Conservation (phyloP, 2,113 vertebrate species). For the Setophaga petechia region DNA sequence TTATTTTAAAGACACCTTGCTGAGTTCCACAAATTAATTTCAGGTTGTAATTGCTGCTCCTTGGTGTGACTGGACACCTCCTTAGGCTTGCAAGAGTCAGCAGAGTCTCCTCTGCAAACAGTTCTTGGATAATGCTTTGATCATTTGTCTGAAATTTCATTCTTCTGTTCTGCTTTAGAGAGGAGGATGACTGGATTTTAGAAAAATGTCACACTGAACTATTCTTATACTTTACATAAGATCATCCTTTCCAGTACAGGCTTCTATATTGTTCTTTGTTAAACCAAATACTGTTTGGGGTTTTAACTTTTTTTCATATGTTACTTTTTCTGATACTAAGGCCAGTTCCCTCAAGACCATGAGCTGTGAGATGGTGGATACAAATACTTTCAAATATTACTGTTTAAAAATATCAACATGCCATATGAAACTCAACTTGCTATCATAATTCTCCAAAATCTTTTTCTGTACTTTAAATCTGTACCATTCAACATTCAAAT, state of each 20-base stretch:
- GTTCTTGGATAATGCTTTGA: not conserved
- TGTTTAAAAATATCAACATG: not conserved
- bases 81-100: not conserved
- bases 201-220: not conserved
- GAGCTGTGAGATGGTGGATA: not conserved
- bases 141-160: not conserved
- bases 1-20: not conserved
- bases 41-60: not conserved
- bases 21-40: not conserved
- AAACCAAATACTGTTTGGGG: not conserved
- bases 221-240: not conserved
- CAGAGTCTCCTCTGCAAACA: not conserved
- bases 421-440: not conserved
- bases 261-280: not conserved
- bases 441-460: not conserved
- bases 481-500: not conserved
- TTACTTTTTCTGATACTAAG: not conserved
- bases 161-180: not conserved
- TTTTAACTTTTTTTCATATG: not conserved
- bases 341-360: not conserved
- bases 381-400: not conserved
- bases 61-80: not conserved
- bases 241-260: not conserved
- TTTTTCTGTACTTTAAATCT: not conserved
- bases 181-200: not conserved